Base-by-base conservation (phyloP, 2,888 invertebrate genomes). In the Hedya salicella region DNA sequence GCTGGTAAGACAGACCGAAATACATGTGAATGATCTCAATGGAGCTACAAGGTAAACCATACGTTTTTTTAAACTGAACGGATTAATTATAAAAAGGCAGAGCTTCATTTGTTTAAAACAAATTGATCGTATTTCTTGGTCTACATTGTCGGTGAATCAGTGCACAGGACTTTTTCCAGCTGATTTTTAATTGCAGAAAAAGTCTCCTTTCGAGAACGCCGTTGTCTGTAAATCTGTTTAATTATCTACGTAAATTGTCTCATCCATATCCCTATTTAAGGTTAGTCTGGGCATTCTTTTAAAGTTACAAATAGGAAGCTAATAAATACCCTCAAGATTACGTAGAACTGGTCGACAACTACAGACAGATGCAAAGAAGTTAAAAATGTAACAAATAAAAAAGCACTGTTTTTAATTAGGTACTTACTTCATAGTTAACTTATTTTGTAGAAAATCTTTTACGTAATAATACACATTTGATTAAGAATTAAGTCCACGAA, bases 271-370 rank as follows among this genome's bases (percentile, higher is more conserved):
- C 49, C 60, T 42, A 8, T 48, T 63, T 59, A 68, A 68, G 63
- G 48, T 30, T 14, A 40, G 16, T 1, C 44, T 30, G 30, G 9
- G 49, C 68, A 64, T 68, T 68, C 64, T 68, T 49, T 60, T 17
- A 17, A 39, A 39, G 42, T 67, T 25, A 21, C 50, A 61, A 68
- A 52, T 68, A 6, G 5, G 25, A 6, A 36, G 9, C 36, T 36
- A 68, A 68, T 68, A 61, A 54, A 61, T 56, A 68, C 48, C 48
- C 44, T 30, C 13, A 30, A 32, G 36, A 36, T 16, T 14, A 52
- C 39, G 44, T 61, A 17, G 60, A 73, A 74, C 72, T 73, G 73
- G 73, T 71, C 30, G 49, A 52, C 67, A 25, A 25, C 4, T 25
- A 25, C 25, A 25, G 3, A 25, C 25, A 25, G 5, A 25, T 69